phyloP scores from a whole-genome alignment of 1,140 invertebrate genomes.

The Hyles vespertilio region DNA sequence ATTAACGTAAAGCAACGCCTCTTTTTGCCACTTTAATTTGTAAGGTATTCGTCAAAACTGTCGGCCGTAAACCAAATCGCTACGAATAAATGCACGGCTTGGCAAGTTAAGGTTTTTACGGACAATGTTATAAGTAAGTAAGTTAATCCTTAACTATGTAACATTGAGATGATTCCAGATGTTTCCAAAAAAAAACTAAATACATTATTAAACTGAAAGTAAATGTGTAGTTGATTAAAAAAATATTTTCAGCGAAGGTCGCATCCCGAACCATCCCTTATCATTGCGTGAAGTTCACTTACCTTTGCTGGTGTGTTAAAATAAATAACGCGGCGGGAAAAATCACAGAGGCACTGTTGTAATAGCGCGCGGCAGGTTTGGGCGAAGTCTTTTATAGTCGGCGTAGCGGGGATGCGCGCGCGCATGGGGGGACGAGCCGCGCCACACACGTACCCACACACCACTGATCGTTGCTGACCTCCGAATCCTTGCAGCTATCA shows the following conservation, averaged over 20 bases:
- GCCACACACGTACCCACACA: constrained; percentile 20
- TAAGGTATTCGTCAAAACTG: too few relatives aligned
- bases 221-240: too few relatives aligned
- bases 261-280: constrained; percentile 36
- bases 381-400: constrained; percentile 63
- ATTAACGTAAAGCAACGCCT: too few relatives aligned
- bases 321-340: constrained; percentile 59
- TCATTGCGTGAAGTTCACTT: constrained; percentile 45
- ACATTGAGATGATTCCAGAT: too few relatives aligned
- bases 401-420: constrained; percentile 59
- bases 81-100: too few relatives aligned
- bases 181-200: neutral
- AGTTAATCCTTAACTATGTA: too few relatives aligned
- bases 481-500: constrained; percentile 3
- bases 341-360: constrained; percentile 70
- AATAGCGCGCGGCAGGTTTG: constrained; percentile 69
- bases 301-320: constrained; percentile 56
- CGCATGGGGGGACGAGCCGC: constrained; percentile 42
- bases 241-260: too few relatives aligned
- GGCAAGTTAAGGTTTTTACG: too few relatives aligned
- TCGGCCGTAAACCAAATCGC: too few relatives aligned
- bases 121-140: too few relatives aligned
- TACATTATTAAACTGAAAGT: neutral
- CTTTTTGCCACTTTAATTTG: too few relatives aligned
- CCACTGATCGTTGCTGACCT: constrained; percentile 26